phyloP scores from a whole-genome alignment of 2,797 vertebrate genomes.

The Sebastes paucispinis region DNA sequence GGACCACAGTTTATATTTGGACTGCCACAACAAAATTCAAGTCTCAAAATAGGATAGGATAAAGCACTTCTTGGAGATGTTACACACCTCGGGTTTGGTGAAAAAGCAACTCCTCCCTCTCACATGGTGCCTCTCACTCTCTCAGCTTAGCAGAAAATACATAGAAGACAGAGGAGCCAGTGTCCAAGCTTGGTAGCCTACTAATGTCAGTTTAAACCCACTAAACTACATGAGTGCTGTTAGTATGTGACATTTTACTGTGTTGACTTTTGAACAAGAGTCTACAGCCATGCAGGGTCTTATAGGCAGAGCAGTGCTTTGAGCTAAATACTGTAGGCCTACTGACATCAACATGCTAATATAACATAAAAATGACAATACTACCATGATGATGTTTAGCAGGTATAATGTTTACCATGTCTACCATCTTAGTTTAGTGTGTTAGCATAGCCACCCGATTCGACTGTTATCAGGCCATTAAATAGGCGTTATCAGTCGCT shows the following conservation, averaged over 20 bases:
- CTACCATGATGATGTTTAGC: not conserved
- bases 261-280: not conserved
- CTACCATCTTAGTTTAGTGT: too few species aligned
- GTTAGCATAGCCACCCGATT: too few species aligned
- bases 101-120: not conserved
- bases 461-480: too few species aligned
- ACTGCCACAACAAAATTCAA: not conserved
- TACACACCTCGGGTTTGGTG: not conserved
- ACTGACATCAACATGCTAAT: not conserved
- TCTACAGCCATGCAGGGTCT: not conserved
- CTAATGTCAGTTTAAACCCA: not conserved
- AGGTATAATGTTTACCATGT: too few species aligned
- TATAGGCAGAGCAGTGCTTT: not conserved
- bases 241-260: not conserved
- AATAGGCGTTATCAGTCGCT: too few species aligned
- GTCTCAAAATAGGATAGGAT: constrained; percentile 7
- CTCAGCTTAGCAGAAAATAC: not conserved
- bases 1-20: not conserved
- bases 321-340: too few species aligned
- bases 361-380: not conserved
- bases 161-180: not conserved
- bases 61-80: not conserved
- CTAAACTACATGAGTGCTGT: not conserved
- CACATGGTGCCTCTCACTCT: not conserved
- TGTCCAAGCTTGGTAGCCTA: not conserved